Evolutionary conservation across 1,140 invertebrate species (phyloP), one percentile per base, ranked within the genome.

Genomic region (Sarcophaga peregrina): DNA sequence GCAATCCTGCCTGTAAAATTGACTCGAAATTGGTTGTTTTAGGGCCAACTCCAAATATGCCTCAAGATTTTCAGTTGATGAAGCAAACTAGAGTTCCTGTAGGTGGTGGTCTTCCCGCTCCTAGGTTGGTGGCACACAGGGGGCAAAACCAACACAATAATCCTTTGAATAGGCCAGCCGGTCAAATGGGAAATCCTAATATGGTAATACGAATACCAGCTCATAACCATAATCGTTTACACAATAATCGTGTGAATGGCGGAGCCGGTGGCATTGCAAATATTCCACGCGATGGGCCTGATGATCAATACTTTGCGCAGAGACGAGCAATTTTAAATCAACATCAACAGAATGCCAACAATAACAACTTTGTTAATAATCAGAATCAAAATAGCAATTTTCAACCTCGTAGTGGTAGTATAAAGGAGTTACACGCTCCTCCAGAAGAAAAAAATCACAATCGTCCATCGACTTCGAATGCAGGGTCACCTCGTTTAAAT

Each of bases 1-100:
- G 96, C 91, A 97, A 97, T 92, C 96, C 96, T 83, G 96, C 96
- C 82, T 97, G 97, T 90, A 96, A 94, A 90, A 95, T 96, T 88
- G 90, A 87, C 80, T 86, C 86, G 58, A 90, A 86, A 50, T 75
- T 90, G 62, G 88, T 90, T 15, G 88, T 90, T 5, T 85, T 90
- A n/a, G 88, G 89, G 0, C 87, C 87, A 0, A 89, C 90, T 15
- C 88, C 88, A 54, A 89, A 87, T 80, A 86, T 87, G 83, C 89
- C 89, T 0, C 85, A 86, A 75, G 88, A 90, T 80, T 90, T 90
- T 82, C 89, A 90, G 83, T 84, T 90, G 75, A 87, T 90, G 87
- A 90, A 88, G 47, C 89, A 90, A 47, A 87, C 85, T 54, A 86
- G 88, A 10, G 85, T 88, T 5, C 88, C 88, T 0, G 86, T 85